Evolutionary conservation across 1,140 invertebrate genomes (phyloP).

Genomic region (Formica exsecta): DNA sequence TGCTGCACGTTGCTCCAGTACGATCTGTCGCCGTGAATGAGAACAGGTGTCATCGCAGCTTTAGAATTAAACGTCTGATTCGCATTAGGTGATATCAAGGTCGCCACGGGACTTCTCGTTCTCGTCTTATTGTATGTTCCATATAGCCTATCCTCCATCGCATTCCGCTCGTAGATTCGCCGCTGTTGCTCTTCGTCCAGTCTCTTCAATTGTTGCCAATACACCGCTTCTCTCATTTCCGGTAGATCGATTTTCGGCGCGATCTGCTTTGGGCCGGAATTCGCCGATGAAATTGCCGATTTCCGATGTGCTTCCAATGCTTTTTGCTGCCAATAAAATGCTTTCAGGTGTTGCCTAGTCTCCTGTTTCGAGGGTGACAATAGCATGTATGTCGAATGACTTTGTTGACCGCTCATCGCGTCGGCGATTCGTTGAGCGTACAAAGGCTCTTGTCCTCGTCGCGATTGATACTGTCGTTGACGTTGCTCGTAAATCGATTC

Average conservation of each 20-base stretch:
- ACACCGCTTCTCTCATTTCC: slow-evolving; percentile 81
- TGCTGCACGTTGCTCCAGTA: slow-evolving; percentile 68
- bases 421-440: slow-evolving; percentile 44
- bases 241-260: slow-evolving; percentile 74
- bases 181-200: slow-evolving; percentile 83
- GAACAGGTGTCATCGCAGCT: neutral
- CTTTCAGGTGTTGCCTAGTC: slow-evolving; percentile 82
- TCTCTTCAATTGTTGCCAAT: slow-evolving; percentile 84
- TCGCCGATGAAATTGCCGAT: slow-evolving; percentile 46
- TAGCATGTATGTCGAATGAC: neutral
- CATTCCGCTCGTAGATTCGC: slow-evolving; percentile 81
- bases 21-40: slow-evolving; percentile 58
- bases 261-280: slow-evolving; percentile 24
- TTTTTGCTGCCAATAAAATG: slow-evolving; percentile 84
- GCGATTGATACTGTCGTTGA: slow-evolving; percentile 1
- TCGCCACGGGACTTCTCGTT: neutral
- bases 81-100: neutral
- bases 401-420: slow-evolving; percentile 7
- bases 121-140: neutral
- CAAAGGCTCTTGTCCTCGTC: slow-evolving; percentile 26
- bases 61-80: neutral
- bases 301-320: slow-evolving; percentile 80
- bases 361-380: slow-evolving; percentile 81
- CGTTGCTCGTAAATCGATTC: slow-evolving; percentile 29
- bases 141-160: slow-evolving; percentile 59